A percentile compares a stretch with the other conserved stretches of the same genome.
phyloP scores from a whole-genome alignment of 2,797 vertebrate species.

The Anolis apletophallus region DNA sequence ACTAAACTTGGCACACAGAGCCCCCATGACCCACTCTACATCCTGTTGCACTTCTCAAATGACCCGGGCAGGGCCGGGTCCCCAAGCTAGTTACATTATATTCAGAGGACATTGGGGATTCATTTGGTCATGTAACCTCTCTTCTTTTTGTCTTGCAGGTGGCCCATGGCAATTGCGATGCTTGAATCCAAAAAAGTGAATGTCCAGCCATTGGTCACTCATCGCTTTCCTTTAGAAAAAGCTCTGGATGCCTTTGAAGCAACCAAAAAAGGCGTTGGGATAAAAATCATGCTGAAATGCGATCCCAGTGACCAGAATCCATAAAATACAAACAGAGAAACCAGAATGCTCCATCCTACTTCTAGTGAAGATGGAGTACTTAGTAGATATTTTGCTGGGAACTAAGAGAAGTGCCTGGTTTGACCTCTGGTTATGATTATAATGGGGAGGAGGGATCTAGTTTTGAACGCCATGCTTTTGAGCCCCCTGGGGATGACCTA shows the following conservation, averaged over 20 bases:
- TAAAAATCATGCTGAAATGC: slow-evolving; percentile 98
- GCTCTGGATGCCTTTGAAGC: slow-evolving; percentile 92
- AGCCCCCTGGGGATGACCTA: background rate
- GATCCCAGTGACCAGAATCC: slow-evolving; percentile 88
- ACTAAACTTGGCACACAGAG: too few species aligned
- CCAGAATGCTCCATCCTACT: background rate
- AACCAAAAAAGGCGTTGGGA: slow-evolving; percentile 86
- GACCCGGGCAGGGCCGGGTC: too few species aligned
- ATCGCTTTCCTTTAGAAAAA: slow-evolving; percentile 94
- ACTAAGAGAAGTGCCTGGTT: background rate
- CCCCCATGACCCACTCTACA: too few species aligned
- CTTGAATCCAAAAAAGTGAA: slow-evolving; percentile 90
- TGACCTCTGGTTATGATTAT: background rate
- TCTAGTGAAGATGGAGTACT: background rate
- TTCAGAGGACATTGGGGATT: background rate
- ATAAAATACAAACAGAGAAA: slow-evolving; percentile 65
- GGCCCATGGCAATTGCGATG: slow-evolving; percentile 94
- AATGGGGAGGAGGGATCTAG: background rate
- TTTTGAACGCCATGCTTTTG: too few species aligned
- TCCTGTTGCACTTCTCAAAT: too few species aligned
- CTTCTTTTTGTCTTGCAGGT: slow-evolving; percentile 81
- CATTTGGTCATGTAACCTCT: too few species aligned
- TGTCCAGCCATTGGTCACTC: slow-evolving; percentile 91
- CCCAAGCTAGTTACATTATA: too few species aligned
- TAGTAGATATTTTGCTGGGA: background rate